Percentiles rank a stretch among this genome's conserved stretches.
phyloP scores from a whole-genome alignment of 2,113 vertebrate species.

The Blennius ocellaris region DNA sequence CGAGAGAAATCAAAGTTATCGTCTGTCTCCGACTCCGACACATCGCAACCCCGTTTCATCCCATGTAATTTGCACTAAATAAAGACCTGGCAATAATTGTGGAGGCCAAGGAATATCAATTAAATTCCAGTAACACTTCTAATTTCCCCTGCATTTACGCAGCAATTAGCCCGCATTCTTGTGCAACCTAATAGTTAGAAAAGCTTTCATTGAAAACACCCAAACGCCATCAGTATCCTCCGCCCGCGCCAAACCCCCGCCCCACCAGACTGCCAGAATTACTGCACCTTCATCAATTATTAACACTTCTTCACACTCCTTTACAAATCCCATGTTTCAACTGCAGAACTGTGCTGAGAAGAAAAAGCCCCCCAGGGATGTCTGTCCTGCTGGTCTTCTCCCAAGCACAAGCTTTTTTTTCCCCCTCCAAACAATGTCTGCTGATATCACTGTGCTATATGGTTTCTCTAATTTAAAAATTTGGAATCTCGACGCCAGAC shows the following conservation, averaged over 20 bases:
- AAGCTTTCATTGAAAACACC: constrained; percentile 52
- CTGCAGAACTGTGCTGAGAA: constrained; percentile 56
- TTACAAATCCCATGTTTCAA: constrained; percentile 71
- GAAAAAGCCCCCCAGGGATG: constrained; percentile 51
- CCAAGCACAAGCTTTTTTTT: not conserved
- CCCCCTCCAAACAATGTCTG: constrained; percentile 2
- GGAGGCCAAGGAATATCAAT: constrained; percentile 72
- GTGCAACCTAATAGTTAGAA: constrained; percentile 65
- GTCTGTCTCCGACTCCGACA: constrained; percentile 54
- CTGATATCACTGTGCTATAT: constrained; percentile 11
- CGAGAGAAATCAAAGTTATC: constrained; percentile 47
- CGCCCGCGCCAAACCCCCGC: constrained; percentile 13
- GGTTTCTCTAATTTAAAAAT: constrained; percentile 41
- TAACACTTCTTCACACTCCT: constrained; percentile 76
- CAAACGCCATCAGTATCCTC: not conserved
- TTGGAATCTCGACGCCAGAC: constrained; percentile 19
- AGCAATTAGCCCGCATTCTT: constrained; percentile 72
- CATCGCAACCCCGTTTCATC: constrained; percentile 42
- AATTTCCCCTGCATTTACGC: constrained; percentile 74
- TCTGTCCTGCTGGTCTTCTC: constrained; percentile 33
- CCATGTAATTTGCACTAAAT: constrained; percentile 42
- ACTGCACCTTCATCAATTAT: constrained; percentile 80
- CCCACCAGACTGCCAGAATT: constrained; percentile 44
- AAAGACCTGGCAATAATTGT: constrained; percentile 51
- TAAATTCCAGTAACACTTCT: constrained; percentile 71